These are phyloP conservation scores for Macquaria australasica DNA, from an alignment of 2,113 vertebrate species.

Conservation along the genomic window DNA sequence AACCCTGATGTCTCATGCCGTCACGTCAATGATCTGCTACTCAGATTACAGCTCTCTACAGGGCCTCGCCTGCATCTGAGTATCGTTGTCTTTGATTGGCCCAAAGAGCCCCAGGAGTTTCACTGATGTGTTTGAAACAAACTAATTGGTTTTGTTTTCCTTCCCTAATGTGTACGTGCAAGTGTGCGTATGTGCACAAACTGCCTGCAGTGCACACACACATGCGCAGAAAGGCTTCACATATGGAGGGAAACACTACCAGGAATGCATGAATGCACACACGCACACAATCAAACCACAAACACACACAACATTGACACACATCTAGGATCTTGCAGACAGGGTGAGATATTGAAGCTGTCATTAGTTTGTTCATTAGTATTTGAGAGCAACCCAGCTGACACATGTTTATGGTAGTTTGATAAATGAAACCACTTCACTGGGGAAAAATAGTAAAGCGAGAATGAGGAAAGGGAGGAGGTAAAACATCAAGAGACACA, in stretches of 20 bases:
- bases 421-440: conserved; percentile 76
- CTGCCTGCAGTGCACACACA: conserved; percentile 59
- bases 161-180: conserved; percentile 46
- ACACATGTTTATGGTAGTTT: conserved; percentile 72
- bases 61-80: conserved; percentile 48
- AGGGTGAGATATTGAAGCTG: conserved; percentile 70
- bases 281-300: conserved; percentile 41
- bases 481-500: conserved; percentile 74
- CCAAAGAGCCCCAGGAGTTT: conserved; percentile 51
- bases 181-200: conserved; percentile 39
- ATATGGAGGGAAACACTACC: conserved; percentile 31
- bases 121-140: conserved; percentile 67
- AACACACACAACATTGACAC: conserved; percentile 56
- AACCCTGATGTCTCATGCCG: conserved; percentile 35
- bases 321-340: conserved; percentile 70
- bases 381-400: conserved; percentile 56
- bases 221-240: conserved; percentile 17
- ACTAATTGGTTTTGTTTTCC: conserved; percentile 75
- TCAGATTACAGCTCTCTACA: conserved; percentile 59
- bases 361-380: conserved; percentile 81
- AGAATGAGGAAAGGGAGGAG: conserved; percentile 37
- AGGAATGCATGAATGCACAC: conserved; percentile 17
- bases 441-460: conserved; percentile 24
- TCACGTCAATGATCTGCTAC: conserved; percentile 53
- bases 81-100: conserved; percentile 71